These are phyloP conservation scores for Autographa pulchrina DNA, from an alignment of 2,888 invertebrate genomes.

Conservation along the genomic window DNA sequence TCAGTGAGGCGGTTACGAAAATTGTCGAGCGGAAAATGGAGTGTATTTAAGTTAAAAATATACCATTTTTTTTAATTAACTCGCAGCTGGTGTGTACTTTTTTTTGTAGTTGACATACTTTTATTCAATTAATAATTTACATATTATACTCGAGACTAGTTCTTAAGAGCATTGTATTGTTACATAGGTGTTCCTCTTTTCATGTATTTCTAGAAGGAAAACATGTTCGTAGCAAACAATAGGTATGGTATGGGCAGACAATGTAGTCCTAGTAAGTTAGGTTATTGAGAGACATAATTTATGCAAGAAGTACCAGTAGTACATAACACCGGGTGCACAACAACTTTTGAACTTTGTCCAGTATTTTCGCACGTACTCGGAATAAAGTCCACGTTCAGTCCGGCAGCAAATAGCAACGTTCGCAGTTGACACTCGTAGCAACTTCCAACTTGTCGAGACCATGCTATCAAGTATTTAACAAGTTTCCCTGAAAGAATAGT, in stretches of 20 bases:
- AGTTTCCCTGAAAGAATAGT: conserved; percentile 67
- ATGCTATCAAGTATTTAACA: conserved; percentile 69
- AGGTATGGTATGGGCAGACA: background rate
- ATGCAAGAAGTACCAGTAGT: background rate
- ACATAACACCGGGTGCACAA: background rate
- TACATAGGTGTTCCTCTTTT: too few species aligned
- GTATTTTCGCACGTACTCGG: conserved; percentile 51
- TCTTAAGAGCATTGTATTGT: too few species aligned
- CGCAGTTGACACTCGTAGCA: conserved; percentile 53
- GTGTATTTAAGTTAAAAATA: too few species aligned
- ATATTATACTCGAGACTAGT: too few species aligned
- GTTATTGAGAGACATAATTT: background rate
- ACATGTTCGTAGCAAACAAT: background rate
- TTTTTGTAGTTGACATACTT: too few species aligned
- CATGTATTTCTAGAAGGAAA: too few species aligned
- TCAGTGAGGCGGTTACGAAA: conserved; percentile 19
- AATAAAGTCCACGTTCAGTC: conserved; percentile 51
- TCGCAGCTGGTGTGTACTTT: too few species aligned
- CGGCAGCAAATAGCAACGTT: conserved; percentile 49
- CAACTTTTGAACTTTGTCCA: conserved; percentile 29
- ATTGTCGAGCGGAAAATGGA: conserved; percentile 20
- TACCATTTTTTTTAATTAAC: too few species aligned
- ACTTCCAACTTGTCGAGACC: conserved; percentile 58
- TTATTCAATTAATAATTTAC: too few species aligned
- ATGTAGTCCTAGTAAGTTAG: background rate